Base-by-base conservation (phyloP, 53 echinoderm and acorn worm genomes). In the Stichopus horrens region DNA sequence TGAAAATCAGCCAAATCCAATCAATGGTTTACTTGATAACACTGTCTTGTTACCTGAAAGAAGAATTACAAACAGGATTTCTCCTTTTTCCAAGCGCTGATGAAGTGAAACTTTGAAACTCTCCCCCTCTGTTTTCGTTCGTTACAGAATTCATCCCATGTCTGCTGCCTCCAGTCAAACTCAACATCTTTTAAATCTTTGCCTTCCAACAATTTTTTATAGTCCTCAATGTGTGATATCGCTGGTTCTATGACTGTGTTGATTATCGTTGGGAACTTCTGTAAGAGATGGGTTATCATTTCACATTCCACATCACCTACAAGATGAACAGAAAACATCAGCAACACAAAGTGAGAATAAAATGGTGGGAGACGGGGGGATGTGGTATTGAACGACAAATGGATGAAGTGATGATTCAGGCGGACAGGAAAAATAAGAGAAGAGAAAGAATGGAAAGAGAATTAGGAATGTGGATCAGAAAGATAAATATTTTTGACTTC, bases 221-320 rank as follows among this genome's bases (percentile, higher is more conserved):
- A 96, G 23, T 77, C 85, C 53, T 76, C 80, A 7, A 94, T 79
- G 54, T 92, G 91, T 73, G 83, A 87, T 4, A 53, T 7, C 13
- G 89, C 90, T 68, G 96, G 96, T 71, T 96, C 96, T 60, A 96
- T 75, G 66, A 96, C 96, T 56, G 90, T 89, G 77, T 94, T 92
- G 52, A 21, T 66, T 55, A 96, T 92, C 57, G 52, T 19, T 5
- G 91, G 91, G 73, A 88, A 94, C 18, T 74, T 79, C 74, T 52
- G 52, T 58, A 88, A 51, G 53, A 96, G 88, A 68, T 91, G 89
- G 8, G 60, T 54, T 51, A 96, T 68, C 90, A 93, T 88, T 11
- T 76, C 51, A 76, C 77, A 76, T 23, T 76, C 77, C 77, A 23
- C 51, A 8, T 52, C 54, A 23, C 77, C 77, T 76, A 51, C 4